Evolutionary conservation across 2,797 vertebrate genomes (phyloP).

Genomic region (Thunnus albacares): DNA sequence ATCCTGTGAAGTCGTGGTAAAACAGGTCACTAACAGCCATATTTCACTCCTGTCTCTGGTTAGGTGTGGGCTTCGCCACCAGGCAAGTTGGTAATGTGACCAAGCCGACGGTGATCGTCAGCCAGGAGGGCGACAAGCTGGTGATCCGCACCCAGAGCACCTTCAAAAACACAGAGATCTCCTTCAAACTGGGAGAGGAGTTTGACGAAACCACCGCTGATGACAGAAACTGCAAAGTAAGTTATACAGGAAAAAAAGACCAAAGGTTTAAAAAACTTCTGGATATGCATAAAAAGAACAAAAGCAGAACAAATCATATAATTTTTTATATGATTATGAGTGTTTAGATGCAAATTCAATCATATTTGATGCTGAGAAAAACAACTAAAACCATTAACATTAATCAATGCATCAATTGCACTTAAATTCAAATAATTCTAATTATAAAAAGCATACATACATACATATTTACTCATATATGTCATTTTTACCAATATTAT

Average conservation of each 20-base stretch:
- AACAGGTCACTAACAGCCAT: background rate
- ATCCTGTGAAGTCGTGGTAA: no score
- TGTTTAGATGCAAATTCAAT: background rate
- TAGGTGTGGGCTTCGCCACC: constrained; percentile 93
- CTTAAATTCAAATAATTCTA: no score
- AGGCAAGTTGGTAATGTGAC: constrained; percentile 94
- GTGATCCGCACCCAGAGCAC: constrained; percentile 91
- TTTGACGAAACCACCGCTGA: constrained; percentile 93
- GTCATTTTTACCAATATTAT: background rate
- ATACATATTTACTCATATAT: background rate
- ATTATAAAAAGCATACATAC: background rate
- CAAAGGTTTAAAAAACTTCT: background rate
- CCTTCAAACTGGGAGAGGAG: constrained; percentile 93
- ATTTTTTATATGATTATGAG: background rate
- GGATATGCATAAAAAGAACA: background rate
- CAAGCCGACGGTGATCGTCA: constrained; percentile 93
- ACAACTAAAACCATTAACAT: no score
- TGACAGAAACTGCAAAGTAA: constrained; percentile 94
- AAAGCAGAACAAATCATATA: no score
- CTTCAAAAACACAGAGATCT: constrained; percentile 94
- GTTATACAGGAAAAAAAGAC: constrained; percentile 30
- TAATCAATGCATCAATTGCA: no score
- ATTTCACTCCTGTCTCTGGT: background rate
- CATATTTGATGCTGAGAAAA: background rate
- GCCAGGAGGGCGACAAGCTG: constrained; percentile 91